Conservation (phyloP, 2,888 invertebrate species). For the Dicyrtomina minuta region DNA sequence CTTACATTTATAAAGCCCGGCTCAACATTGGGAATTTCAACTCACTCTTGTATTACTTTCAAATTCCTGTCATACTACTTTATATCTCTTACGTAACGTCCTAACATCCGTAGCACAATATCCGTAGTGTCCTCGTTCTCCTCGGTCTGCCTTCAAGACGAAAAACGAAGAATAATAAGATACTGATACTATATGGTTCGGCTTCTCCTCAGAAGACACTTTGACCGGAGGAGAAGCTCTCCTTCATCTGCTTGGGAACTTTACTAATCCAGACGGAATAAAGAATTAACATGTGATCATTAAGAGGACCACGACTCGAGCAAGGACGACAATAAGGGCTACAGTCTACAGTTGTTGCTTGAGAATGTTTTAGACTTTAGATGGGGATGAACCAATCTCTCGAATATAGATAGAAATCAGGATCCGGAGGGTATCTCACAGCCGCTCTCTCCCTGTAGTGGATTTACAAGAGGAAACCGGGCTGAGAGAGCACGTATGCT, state of each 20-base stretch:
- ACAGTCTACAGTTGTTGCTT: no score
- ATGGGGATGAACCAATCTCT: background rate
- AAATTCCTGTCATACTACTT: no score
- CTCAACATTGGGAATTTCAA: no score
- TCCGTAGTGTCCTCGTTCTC: background rate
- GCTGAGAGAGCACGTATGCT: slow-evolving; percentile 35
- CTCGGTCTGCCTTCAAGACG: background rate
- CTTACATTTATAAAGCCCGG: no score
- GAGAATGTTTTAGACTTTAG: background rate
- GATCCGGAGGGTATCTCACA: no score
- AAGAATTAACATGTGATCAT: slow-evolving; percentile 23
- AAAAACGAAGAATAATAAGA: no score
- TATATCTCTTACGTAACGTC: no score
- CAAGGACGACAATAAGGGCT: no score
- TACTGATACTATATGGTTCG: no score
- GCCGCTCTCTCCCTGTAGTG: background rate
- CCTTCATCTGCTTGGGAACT: background rate
- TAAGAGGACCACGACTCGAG: no score
- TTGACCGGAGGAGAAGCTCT: background rate
- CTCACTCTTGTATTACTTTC: no score
- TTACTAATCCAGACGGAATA: slow-evolving; percentile 5
- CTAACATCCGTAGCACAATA: no score
- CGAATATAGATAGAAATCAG: background rate
- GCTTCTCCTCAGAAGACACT: background rate
- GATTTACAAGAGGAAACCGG: slow-evolving; percentile 9